Conservation (phyloP, 2,888 invertebrate genomes). For the Osedax frankpressi region DNA sequence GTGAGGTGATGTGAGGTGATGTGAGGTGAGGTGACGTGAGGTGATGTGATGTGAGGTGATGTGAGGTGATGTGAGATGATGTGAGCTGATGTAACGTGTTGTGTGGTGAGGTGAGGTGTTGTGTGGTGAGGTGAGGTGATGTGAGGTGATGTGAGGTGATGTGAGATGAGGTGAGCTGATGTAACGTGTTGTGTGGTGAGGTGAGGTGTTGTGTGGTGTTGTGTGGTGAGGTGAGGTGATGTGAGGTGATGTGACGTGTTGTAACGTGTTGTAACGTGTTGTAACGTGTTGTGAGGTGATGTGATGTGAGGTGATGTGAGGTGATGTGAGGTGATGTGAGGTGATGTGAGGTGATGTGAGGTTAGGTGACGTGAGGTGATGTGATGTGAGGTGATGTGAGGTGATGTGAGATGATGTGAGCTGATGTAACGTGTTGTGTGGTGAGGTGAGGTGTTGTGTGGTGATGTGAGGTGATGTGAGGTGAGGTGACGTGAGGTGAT, state of each 20-base stretch:
- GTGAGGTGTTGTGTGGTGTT: background rate
- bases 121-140: background rate
- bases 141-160: background rate
- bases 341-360: background rate
- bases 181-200: too few species aligned
- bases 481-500: background rate
- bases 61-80: background rate
- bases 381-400: background rate
- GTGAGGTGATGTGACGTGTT: background rate
- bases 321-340: background rate
- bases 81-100: background rate
- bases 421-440: too few species aligned
- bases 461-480: background rate
- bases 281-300: background rate
- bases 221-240: background rate
- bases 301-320: background rate
- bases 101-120: background rate
- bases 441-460: background rate
- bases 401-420: background rate
- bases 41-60: background rate
- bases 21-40: background rate
- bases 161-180: too few species aligned
- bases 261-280: background rate
- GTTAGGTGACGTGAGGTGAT: background rate
- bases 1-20: too few species aligned